phyloP scores from a whole-genome alignment of 2,797 vertebrate genomes.

The Sebastes trivittatus region DNA sequence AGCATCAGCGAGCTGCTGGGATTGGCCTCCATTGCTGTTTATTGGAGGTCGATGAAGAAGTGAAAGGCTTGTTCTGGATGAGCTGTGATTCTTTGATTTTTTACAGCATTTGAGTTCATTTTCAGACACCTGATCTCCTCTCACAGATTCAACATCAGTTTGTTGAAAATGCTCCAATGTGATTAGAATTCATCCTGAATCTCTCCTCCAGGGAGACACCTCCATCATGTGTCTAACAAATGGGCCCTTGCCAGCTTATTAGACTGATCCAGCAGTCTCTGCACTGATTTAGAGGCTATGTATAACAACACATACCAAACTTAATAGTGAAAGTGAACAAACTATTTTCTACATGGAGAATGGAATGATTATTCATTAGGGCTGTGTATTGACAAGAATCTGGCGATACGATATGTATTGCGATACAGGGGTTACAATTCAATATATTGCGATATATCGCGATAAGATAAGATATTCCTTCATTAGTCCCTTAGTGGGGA shows the following conservation, averaged over 20 bases:
- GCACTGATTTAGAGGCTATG: neutral
- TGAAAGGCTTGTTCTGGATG: neutral
- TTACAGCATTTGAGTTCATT: neutral
- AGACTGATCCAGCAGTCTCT: neutral
- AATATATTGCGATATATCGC: too few relatives aligned
- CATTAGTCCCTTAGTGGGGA: too few relatives aligned
- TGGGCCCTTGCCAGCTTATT: neutral
- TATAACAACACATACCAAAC: neutral
- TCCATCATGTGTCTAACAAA: neutral
- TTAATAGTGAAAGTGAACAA: too few relatives aligned
- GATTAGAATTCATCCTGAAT: neutral
- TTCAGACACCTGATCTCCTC: neutral
- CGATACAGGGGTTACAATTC: too few relatives aligned
- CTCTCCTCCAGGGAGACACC: neutral
- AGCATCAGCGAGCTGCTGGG: neutral
- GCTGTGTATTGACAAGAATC: too few relatives aligned
- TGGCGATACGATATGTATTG: fast-evolving
- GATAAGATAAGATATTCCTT: too few relatives aligned
- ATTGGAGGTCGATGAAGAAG: neutral
- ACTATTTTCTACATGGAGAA: too few relatives aligned
- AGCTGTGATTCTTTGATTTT: neutral
- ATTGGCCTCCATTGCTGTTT: too few relatives aligned
- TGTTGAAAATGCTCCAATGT: neutral
- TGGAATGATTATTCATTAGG: too few relatives aligned
- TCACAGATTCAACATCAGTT: neutral